Percentiles rank a stretch among this genome's conserved stretches.
Conservation (phyloP, 2,113 vertebrate species). For the Sciurus niger region DNA sequence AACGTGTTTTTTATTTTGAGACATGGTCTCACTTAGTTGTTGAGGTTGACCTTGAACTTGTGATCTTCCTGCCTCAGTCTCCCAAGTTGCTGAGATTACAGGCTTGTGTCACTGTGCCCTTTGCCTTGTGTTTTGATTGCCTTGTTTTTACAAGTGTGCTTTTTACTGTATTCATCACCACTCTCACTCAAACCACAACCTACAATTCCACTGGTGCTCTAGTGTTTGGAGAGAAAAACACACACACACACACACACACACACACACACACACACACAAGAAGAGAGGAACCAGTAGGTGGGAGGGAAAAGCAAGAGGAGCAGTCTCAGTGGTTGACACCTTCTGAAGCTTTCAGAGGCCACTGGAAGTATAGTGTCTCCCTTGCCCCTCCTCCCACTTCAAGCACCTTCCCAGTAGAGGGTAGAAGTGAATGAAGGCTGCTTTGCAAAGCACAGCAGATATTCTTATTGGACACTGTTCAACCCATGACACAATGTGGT, state of each 20-base stretch:
- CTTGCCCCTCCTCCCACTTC: neutral
- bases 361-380: neutral
- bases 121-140: neutral
- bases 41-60: neutral
- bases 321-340: rapidly evolving
- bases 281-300: rapidly evolving
- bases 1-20: neutral
- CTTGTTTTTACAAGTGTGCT: neutral
- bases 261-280: too few relatives aligned
- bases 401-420: neutral
- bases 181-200: neutral
- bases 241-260: too few relatives aligned
- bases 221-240: neutral
- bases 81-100: neutral
- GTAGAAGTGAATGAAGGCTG: neutral
- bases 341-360: neutral
- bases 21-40: neutral
- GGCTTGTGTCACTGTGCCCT: neutral
- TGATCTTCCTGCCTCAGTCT: neutral
- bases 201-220: neutral
- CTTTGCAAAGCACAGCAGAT: neutral
- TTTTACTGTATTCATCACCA: neutral
- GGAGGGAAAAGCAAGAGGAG: neutral
- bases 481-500: conserved; percentile 24
- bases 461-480: conserved; percentile 52